Evolutionary conservation across 2,797 vertebrate species (phyloP), one percentile per base, ranked within the genome.

Genomic region (Graptemys geographica): DNA sequence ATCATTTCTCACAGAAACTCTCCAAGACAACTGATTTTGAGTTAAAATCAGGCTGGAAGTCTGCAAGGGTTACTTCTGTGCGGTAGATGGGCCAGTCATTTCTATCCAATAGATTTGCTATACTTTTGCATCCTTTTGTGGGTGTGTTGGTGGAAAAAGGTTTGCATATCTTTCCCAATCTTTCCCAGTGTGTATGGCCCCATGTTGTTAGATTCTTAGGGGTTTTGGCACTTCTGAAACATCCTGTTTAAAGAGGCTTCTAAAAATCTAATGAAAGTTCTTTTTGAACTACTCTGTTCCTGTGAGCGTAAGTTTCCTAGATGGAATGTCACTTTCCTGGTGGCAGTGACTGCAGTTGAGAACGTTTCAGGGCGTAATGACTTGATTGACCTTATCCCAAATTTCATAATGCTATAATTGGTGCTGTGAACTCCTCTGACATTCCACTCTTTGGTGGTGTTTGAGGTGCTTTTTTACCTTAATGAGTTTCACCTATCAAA

Each of bases 121-220:
- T 1, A 6, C 47, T 82, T 92, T 6, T 91, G 59, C 18, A 44
- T 74, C 5, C 1, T 87, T 0, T 86, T 52, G 55, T 69, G 8
- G 59, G 13, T 86, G 28, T 88, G 9, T 18, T 56, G 72, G 28
- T 65, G 80, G 15, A 84, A 83, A 81, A 59, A 79, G 72, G 27
- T 78, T 79, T 89, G 33, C 2, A 0, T 53, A 28, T 74, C 87
- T 3, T 89, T 94, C 21, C 7, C 44, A 87, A 55, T 37, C 1
- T 1, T 49, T 41, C 16, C 57, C 28, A 16, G n/a, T 23, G n/a
- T 81, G 8, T 53, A 62, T 83, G 9, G 31, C 78, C 41, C 81
- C 0, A 13, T 1, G 0, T 5, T 57, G 53, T 53, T 5, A 1
- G 0, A 79, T 91, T 78, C 9, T 15, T 47, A 4, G 41, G 74